Conservation (phyloP, 2,888 invertebrate genomes). For the Abrostola triplasia region DNA sequence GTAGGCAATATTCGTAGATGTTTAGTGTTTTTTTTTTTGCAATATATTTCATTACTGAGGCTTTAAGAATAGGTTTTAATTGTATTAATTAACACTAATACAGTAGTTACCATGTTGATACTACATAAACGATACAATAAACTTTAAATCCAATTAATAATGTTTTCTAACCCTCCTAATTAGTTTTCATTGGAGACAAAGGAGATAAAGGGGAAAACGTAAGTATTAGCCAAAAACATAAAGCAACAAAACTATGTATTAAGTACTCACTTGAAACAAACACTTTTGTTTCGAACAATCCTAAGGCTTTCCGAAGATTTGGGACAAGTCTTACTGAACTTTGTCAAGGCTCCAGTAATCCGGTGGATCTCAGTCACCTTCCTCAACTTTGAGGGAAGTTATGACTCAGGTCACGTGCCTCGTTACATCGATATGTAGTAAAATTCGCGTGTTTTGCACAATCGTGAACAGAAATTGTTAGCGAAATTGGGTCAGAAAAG, state of each 20-base stretch:
- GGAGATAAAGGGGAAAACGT: conserved; percentile 69
- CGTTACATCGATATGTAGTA: conserved; percentile 59
- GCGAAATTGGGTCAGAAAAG: conserved; percentile 38
- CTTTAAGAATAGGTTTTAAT: not conserved
- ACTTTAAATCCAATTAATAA: conserved; percentile 15
- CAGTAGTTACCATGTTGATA: not conserved
- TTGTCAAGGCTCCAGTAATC: conserved; percentile 60
- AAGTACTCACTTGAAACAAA: conserved; percentile 58
- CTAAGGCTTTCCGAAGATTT: conserved; percentile 48
- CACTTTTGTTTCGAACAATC: conserved; percentile 52
- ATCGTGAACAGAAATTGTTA: conserved; percentile 50
- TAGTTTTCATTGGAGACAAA: conserved; percentile 76
- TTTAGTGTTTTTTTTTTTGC: not conserved
- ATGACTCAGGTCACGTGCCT: conserved; percentile 61
- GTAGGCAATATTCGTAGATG: no score
- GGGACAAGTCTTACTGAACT: conserved; percentile 51
- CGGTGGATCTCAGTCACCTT: conserved; percentile 56
- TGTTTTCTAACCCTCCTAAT: conserved; percentile 14
- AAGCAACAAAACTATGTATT: conserved; percentile 41
- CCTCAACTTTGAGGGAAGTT: conserved; percentile 52
- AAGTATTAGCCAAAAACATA: conserved; percentile 60
- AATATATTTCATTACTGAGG: not conserved
- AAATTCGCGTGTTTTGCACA: conserved; percentile 54
- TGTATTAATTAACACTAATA: no score
- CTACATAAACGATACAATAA: no score